Evolutionary conservation across 2,113 vertebrate species (phyloP), one percentile per base, ranked within the genome.

Genomic region (Pseudopipra pipra): DNA sequence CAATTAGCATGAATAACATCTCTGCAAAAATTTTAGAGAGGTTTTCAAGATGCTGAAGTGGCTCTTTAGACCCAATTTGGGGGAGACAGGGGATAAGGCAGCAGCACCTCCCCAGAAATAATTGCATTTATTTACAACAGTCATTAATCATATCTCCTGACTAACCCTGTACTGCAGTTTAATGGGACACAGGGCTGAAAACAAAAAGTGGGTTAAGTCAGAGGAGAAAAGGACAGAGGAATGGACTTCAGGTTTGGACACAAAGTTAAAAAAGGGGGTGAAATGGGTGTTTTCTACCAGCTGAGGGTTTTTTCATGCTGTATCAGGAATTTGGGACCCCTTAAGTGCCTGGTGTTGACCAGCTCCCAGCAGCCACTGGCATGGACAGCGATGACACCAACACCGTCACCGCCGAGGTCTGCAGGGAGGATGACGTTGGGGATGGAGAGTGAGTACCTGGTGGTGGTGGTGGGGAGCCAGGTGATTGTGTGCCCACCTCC

Each of bases 371-470:
- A 51, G 68, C 46, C 46, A 4, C 33, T 1, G 0, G n/a, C 65
- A 94, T 83, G 95, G 95, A 86, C 2, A 0, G 63, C 0, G 8
- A 46, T 3, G 94, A 97, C 71, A 95, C 67, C 28, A 1, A 97
- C 71, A 95, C 67, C 28, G 1, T 98, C 79, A 99, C 97, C 0
- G 94, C 70, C 3, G 93, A 98, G 92, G 98, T 99, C 28, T 99
- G 99, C 97, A 95, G 94, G 67, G 98, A 98, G 82, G 92, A 86
- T 0, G 98, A 99, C 1, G 68, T 99, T 10, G 86, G 97, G n/a
- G 98, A 99, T 58, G 98, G 98, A 97, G 93, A 99, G 99, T 99
- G 97, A 98, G 98, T 98, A 56, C 23, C 43, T 83, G 63, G 39
- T 35, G 39, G 9, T 2, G 6, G 6, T 11, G 47, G 3, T 13